Evolutionary conservation across 1,140 invertebrate species (phyloP).

Genomic region (Leptinotarsa lineolata): DNA sequence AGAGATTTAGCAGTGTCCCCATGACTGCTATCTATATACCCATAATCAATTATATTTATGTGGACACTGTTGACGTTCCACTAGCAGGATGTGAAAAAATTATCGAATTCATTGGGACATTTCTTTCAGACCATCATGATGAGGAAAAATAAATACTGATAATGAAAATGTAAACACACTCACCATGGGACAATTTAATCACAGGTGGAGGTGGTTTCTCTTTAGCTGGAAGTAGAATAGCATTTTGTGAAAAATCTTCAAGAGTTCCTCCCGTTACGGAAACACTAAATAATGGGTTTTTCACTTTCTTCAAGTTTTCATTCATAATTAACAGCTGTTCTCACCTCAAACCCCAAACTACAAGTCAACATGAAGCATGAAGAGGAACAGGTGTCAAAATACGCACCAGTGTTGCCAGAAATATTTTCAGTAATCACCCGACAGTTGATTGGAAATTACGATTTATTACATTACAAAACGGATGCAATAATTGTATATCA

Average conservation of each 20-base stretch:
- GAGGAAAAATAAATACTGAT: background rate
- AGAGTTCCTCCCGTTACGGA: conserved; percentile 49
- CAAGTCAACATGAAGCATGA: no score
- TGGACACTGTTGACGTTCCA: background rate
- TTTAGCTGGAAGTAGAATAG: conserved; percentile 47
- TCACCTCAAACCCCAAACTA: background rate
- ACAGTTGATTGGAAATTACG: no score
- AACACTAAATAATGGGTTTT: conserved; percentile 50
- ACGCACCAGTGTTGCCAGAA: no score
- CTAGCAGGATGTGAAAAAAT: no score
- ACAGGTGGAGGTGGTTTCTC: conserved; percentile 39
- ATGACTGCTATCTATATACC: background rate
- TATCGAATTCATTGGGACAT: no score
- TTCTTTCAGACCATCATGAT: no score
- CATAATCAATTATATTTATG: conserved; percentile 26
- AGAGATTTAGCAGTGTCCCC: no score
- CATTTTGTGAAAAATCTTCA: conserved; percentile 53
- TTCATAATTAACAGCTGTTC: conserved; percentile 36
- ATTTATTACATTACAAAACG: no score
- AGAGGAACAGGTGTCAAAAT: no score
- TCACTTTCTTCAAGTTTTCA: conserved; percentile 42
- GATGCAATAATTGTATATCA: no score
- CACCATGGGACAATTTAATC: conserved; percentile 39
- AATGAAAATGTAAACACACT: conserved; percentile 20
- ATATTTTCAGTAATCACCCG: no score